Base-by-base conservation (phyloP, 2,113 vertebrate genomes). In the Pomatostomus ruficeps region DNA sequence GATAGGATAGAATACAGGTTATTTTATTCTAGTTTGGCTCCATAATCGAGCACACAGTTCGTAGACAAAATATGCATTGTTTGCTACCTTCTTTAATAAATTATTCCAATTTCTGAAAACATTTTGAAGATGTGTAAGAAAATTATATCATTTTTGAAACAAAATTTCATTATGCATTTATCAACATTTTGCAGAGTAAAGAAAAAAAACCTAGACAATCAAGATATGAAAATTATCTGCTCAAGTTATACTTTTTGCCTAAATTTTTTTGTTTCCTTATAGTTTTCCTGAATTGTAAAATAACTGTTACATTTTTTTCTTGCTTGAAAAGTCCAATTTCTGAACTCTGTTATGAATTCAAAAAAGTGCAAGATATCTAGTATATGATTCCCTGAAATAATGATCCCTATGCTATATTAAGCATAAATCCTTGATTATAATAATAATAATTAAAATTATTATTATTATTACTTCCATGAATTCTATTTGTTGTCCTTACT, bases 51-150 rank as follows among this genome's bases (percentile, higher is more conserved):
- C 17, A 62, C 7, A 62, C 6, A 45, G 8, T 62, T 90, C 24
- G n/a, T 8, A 43, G 9, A 21, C 0, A 43, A 63, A 65, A 2
- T 48, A 11, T 62, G 3, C 10, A 31, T 11, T 8, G 1, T 55
- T 85, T 26, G 2, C 12, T 57, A 33, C 1, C 3, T 33, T 86
- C 13, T 49, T 79, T 13, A 46, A 46, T 24, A 85, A 76, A 59
- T 43, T 46, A 42, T 23, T 82, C 28, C 20, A 16, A 43, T 72
- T 72, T 86, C 40, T 45, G 48, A 45, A 68, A 67, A 31, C 1
- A 23, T 31, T 40, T 75, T 68, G 49, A 89, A 63, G 26, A 38
- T 73, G 14, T 21, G 2, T 10, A 54, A 76, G n/a, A 46, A 58
- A 85, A 62, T 6, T 0, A 20, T 16, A 26, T 20, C 17, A 21